Conservation (phyloP, 2,113 vertebrate species). For the Rhodinocichla rosea region DNA sequence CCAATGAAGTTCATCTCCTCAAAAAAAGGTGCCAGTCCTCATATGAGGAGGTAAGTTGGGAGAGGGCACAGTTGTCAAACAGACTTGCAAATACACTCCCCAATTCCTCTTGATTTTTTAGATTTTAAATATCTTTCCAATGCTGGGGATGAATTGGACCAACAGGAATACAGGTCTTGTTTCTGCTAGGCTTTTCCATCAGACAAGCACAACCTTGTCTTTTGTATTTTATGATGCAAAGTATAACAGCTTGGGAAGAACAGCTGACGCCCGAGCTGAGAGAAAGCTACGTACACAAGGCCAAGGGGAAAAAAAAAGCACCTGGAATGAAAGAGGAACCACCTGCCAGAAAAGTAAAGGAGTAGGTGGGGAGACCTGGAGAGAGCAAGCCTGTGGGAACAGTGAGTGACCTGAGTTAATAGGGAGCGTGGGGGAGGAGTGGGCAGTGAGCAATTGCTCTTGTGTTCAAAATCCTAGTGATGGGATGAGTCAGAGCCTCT, state of each 20-base stretch:
- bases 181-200: neutral
- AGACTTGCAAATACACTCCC: neutral
- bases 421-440: slow-evolving; percentile 39
- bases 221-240: neutral
- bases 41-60: neutral
- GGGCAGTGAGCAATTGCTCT: slow-evolving; percentile 55
- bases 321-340: slow-evolving; percentile 18
- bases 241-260: slow-evolving; percentile 42
- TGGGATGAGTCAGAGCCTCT: slow-evolving; percentile 57
- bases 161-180: neutral
- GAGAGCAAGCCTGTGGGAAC: slow-evolving; percentile 51
- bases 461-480: slow-evolving; percentile 54
- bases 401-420: slow-evolving; percentile 53
- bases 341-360: slow-evolving; percentile 51
- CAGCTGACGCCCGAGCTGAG: neutral
- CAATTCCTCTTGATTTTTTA: neutral
- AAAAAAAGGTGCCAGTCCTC: neutral
- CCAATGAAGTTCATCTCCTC: neutral
- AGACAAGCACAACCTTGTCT: neutral
- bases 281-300: neutral
- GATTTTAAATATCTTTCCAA: neutral
- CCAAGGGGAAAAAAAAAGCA: neutral
- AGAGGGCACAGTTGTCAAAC: neutral
- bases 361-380: slow-evolving; percentile 58
- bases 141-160: neutral